Conservation (phyloP, 2,888 invertebrate genomes). For the Pseudanteris insignis region DNA sequence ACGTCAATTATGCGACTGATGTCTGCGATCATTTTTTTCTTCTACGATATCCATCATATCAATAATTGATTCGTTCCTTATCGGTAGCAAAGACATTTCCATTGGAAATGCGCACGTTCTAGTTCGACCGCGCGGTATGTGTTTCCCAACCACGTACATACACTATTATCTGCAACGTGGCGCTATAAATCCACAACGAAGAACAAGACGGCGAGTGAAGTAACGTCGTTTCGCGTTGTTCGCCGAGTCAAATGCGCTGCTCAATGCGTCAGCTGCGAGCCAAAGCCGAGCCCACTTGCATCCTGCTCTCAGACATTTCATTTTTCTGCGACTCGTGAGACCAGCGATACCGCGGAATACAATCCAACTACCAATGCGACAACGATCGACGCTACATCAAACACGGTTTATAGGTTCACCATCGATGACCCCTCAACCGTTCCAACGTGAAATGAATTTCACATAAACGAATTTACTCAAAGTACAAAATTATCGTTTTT, state of each 20-base stretch:
- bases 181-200: conserved; percentile 6
- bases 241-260: background rate
- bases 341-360: too few species aligned
- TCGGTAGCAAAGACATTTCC: conserved; percentile 16
- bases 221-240: conserved; percentile 1
- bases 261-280: background rate
- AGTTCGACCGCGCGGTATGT: conserved; percentile 4
- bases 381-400: too few species aligned
- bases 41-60: conserved; percentile 26
- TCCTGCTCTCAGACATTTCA: conserved; percentile 3
- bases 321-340: conserved; percentile 1
- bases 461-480: too few species aligned
- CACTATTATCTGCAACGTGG: conserved; percentile 7
- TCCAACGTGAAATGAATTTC: too few species aligned
- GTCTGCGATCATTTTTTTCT: conserved; percentile 22
- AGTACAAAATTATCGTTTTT: too few species aligned
- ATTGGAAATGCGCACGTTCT: conserved; percentile 14
- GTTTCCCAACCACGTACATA: conserved; percentile 9
- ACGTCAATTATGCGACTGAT: conserved; percentile 22
- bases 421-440: too few species aligned
- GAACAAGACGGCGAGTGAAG: background rate
- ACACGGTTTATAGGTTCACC: too few species aligned
- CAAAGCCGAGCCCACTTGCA: background rate
- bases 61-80: conserved; percentile 31
- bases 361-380: too few species aligned